Conservation (phyloP, 2,113 vertebrate species). For the Hyperopisus bebe region DNA sequence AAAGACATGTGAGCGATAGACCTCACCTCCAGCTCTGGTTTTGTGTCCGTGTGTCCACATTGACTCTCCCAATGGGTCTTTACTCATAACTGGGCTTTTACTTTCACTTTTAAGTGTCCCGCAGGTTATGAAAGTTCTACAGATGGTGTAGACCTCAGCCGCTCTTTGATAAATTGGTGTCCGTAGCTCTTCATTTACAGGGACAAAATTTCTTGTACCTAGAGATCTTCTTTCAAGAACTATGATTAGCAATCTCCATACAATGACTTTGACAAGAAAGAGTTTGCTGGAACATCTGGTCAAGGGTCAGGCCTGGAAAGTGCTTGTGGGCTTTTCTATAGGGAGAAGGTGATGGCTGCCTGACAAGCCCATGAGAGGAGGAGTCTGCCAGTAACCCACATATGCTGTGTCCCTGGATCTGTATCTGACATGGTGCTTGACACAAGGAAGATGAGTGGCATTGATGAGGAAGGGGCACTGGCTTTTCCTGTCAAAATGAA, state of each 20-base stretch:
- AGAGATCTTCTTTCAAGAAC: not conserved
- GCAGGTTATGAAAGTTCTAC: not conserved
- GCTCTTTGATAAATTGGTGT: not conserved
- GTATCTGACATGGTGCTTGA: not conserved
- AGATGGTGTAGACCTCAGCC: not conserved
- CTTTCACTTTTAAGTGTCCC: not conserved
- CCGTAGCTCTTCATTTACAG: not conserved
- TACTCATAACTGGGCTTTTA: not conserved
- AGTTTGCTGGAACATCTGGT: not conserved
- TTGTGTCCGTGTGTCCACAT: not conserved
- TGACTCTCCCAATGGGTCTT: not conserved
- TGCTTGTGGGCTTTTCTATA: not conserved
- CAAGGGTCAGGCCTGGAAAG: not conserved
- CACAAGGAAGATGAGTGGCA: not conserved
- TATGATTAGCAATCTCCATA: not conserved
- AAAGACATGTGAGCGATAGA: not conserved
- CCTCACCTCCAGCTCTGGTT: not conserved
- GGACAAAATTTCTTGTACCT: not conserved
- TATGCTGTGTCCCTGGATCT: not conserved
- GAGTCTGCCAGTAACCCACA: not conserved
- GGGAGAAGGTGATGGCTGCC: not conserved
- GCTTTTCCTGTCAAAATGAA: not conserved
- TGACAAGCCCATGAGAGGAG: not conserved
- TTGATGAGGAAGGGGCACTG: not conserved
- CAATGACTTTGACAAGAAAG: not conserved